Evolutionary conservation across 2,797 vertebrate species (phyloP).

Genomic region (Borostomias antarcticus): DNA sequence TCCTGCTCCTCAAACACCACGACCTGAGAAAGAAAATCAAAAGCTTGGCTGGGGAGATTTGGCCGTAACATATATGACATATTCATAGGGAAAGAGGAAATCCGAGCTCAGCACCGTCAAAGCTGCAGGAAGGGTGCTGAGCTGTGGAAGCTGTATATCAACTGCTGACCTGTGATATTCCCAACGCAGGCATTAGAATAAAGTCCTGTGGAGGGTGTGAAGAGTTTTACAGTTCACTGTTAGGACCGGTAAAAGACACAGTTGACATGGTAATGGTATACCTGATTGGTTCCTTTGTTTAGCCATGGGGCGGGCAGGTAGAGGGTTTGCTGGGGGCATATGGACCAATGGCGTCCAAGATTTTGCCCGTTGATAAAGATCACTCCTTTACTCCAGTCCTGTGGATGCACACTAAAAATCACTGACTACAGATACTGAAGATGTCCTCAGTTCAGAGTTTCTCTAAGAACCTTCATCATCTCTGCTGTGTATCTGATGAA

Average conservation of each 20-base stretch:
- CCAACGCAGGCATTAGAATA: not conserved
- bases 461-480: not conserved
- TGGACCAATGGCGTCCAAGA: conserved; percentile 88
- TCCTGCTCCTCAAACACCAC: conserved; percentile 85
- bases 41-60: conserved; percentile 23
- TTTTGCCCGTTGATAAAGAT: conserved; percentile 89
- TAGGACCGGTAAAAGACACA: not conserved
- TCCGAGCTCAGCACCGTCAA: conserved; percentile 31
- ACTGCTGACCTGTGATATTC: conserved; percentile 14
- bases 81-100: conserved; percentile 8
- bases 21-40: conserved; percentile 66
- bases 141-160: conserved; percentile 7
- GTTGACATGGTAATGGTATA: conserved; percentile 47
- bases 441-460: not conserved
- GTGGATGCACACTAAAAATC: conserved; percentile 20
- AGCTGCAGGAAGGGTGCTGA: conserved; percentile 1
- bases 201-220: not conserved
- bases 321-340: conserved; percentile 89
- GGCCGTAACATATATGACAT: conserved; percentile 24
- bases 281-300: conserved; percentile 83
- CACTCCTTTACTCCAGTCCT: conserved; percentile 92
- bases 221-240: not conserved
- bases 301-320: conserved; percentile 90
- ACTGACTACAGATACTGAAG: not conserved
- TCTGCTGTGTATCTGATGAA: not conserved